These are phyloP conservation scores for Apodemus sylvaticus DNA, from an alignment of 2,113 vertebrate genomes.

Conservation along the genomic window DNA sequence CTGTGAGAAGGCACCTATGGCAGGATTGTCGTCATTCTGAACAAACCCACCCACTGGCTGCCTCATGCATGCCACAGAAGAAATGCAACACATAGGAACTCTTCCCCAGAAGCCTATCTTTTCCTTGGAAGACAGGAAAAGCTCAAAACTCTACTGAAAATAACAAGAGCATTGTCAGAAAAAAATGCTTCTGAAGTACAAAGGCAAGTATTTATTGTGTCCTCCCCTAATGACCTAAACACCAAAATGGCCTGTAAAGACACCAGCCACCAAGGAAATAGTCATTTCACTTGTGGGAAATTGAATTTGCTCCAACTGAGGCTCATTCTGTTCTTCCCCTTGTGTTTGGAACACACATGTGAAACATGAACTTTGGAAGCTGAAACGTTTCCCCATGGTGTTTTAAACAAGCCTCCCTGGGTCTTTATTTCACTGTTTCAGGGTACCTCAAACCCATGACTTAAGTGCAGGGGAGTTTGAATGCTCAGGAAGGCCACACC, in stretches of 20 bases:
- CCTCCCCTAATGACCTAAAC: background rate
- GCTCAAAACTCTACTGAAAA: background rate
- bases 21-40: background rate
- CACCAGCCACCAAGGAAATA: background rate
- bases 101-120: background rate
- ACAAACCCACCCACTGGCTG: background rate
- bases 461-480: background rate
- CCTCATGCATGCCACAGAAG: background rate
- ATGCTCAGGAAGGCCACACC: background rate
- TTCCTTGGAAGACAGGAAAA: background rate
- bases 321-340: background rate
- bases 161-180: background rate
- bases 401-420: background rate
- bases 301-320: background rate
- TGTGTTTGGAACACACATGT: background rate
- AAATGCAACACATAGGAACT: background rate
- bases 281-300: background rate
- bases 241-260: background rate
- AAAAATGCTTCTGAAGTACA: background rate
- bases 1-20: background rate
- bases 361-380: background rate
- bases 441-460: background rate
- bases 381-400: background rate
- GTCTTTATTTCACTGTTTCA: background rate
- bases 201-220: background rate